Conservation (phyloP, 2,113 vertebrate genomes). For the Dendropsophus ebraccatus region DNA sequence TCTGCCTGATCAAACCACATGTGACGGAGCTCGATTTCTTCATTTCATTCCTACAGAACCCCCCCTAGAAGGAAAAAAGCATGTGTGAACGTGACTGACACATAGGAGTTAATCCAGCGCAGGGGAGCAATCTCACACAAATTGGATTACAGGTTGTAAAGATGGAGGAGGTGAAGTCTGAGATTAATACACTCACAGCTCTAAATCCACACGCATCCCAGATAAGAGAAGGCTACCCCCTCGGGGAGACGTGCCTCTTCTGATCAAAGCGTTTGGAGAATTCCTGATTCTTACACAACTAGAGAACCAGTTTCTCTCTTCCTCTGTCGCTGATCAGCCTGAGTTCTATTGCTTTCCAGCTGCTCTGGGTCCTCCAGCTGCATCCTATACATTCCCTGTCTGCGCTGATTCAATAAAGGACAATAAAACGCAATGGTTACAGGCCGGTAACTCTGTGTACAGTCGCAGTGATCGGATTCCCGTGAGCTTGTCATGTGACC, state of each 20-base stretch:
- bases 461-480: neutral
- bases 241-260: neutral
- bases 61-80: neutral
- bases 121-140: neutral
- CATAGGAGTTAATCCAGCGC: neutral
- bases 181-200: conserved; percentile 4
- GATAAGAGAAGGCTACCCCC: neutral
- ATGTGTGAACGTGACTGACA: neutral
- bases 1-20: neutral
- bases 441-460: neutral
- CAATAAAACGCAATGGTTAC: neutral
- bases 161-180: conserved; percentile 21
- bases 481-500: neutral
- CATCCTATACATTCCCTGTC: neutral
- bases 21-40: neutral
- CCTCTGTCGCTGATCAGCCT: neutral
- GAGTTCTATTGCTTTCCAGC: neutral
- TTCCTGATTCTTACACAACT: neutral
- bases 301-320: neutral
- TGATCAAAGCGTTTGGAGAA: neutral
- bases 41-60: neutral
- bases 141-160: conserved; percentile 44
- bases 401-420: neutral
- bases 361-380: neutral
- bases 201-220: neutral